A percentile compares a stretch with the other conserved stretches of the same genome.
Conservation (phyloP, 2,888 invertebrate species). For the Busseola fusca region DNA sequence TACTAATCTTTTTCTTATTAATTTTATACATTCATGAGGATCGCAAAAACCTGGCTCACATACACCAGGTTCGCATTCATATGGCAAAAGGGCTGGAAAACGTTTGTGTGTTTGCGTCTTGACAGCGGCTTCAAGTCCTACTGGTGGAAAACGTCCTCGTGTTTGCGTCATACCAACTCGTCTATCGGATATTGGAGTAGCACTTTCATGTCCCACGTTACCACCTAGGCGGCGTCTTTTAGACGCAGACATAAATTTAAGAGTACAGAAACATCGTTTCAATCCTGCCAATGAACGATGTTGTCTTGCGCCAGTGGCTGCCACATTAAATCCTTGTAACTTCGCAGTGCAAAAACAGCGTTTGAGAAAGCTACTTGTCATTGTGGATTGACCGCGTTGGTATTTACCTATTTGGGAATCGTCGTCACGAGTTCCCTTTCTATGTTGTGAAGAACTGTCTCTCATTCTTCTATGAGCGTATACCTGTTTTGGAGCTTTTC, state of each 20-base stretch:
- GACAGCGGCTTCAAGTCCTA: slow-evolving; percentile 25
- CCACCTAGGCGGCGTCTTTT: slow-evolving; percentile 6
- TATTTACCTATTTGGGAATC: slow-evolving; percentile 25
- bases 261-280: slow-evolving; percentile 39
- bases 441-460: slow-evolving; percentile 32
- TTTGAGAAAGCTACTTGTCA: slow-evolving; percentile 49
- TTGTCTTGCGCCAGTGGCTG: slow-evolving; percentile 8
- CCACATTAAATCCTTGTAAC: slow-evolving; percentile 43
- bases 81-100: slow-evolving; percentile 48
- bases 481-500: slow-evolving; percentile 21
- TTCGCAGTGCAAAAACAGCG: slow-evolving; percentile 65
- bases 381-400: slow-evolving; percentile 40
- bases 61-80: slow-evolving; percentile 70
- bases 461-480: slow-evolving; percentile 14
- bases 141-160: slow-evolving; percentile 47
- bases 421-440: slow-evolving; percentile 25
- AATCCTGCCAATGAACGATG: slow-evolving; percentile 15
- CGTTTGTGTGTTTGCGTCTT: slow-evolving; percentile 33
- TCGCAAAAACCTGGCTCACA: slow-evolving; percentile 69
- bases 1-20: slow-evolving; percentile 62
- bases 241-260: slow-evolving; percentile 23
- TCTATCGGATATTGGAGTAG: slow-evolving; percentile 4
- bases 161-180: slow-evolving; percentile 25
- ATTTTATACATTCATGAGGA: slow-evolving; percentile 63
- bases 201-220: slow-evolving; percentile 29